phyloP scores from a whole-genome alignment of 2,888 invertebrate species.

The Hermaeophaga mercurialis region DNA sequence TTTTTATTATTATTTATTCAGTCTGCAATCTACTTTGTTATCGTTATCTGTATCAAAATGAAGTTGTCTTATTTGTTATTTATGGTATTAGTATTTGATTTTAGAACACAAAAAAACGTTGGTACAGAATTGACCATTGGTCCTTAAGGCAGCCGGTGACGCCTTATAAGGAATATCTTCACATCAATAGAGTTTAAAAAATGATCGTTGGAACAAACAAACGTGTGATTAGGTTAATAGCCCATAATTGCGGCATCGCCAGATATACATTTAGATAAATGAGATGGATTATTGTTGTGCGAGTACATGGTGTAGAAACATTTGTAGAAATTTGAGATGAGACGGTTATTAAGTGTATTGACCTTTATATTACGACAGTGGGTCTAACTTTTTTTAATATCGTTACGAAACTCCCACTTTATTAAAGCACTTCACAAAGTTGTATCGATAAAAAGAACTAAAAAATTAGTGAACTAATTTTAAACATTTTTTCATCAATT shows the following conservation, averaged over 20 bases:
- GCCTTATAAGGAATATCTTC: conserved; percentile 24
- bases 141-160: conserved; percentile 4
- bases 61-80: no score
- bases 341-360: conserved; percentile 14
- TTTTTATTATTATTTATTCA: no score
- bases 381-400: neutral
- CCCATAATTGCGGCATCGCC: conserved; percentile 17
- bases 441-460: no score
- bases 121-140: neutral
- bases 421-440: no score
- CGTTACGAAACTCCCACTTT: no score
- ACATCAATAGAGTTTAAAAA: conserved; percentile 26
- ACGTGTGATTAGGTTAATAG: conserved; percentile 27
- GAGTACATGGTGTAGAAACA: conserved; percentile 16
- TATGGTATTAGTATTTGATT: no score
- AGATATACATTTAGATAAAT: conserved; percentile 12
- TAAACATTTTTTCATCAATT: no score
- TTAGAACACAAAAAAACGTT: no score
- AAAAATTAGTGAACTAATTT: no score
- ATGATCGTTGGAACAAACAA: conserved; percentile 26
- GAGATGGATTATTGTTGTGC: conserved; percentile 9
- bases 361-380: neutral
- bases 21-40: no score
- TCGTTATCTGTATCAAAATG: no score
- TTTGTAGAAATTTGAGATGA: conserved; percentile 10